Evolutionary conservation across 2,888 invertebrate species (phyloP).

Genomic region (Ophioninae sp.): DNA sequence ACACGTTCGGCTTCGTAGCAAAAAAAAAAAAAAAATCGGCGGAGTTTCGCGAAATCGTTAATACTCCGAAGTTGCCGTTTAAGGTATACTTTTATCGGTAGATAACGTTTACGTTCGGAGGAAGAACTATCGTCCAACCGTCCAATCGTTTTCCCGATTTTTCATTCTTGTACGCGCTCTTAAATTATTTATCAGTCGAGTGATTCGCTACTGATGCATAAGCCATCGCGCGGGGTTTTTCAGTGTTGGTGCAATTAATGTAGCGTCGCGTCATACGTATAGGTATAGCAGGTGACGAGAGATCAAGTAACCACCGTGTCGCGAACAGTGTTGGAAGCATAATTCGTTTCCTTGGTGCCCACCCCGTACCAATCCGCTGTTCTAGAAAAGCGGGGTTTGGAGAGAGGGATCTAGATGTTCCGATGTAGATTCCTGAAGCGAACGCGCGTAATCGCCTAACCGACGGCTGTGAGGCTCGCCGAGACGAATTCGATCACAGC

Average conservation of each 20-base stretch:
- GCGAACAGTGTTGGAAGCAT: not conserved
- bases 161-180: not conserved
- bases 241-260: conserved; percentile 3
- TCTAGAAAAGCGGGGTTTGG: not conserved
- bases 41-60: too few relatives aligned
- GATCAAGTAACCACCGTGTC: not conserved
- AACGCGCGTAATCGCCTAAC: not conserved
- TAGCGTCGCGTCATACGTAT: conserved; percentile 2
- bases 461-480: not conserved
- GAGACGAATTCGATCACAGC: conserved; percentile 66
- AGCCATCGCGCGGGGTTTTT: not conserved
- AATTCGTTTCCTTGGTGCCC: not conserved
- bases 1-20: too few relatives aligned
- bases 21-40: too few relatives aligned
- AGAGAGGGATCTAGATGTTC: not conserved
- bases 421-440: not conserved
- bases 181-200: conserved; percentile 1
- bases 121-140: not conserved
- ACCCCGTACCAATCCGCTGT: not conserved
- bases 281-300: not conserved
- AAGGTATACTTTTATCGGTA: too few relatives aligned
- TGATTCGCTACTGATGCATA: not conserved
- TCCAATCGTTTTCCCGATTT: not conserved
- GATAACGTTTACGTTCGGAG: too few relatives aligned
- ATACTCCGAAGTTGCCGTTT: too few relatives aligned